Evolutionary conservation across 2,888 invertebrate genomes (phyloP), one percentile per base, ranked within the genome.

Genomic region (Tachina fera): DNA sequence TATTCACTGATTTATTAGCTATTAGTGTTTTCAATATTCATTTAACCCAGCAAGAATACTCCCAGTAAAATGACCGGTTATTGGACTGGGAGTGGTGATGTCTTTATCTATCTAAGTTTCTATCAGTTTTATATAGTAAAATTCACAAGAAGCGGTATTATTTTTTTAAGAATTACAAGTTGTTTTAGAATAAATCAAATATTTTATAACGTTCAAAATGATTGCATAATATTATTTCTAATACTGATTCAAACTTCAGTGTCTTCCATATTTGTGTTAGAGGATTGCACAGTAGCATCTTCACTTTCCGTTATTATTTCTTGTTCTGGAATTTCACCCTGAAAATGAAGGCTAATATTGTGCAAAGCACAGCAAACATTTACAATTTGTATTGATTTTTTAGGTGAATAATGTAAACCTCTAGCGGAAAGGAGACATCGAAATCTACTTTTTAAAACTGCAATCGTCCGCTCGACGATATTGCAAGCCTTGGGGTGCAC

Each of bases 231-330:
- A 61, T 61, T 61, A 61, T 61, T 22, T 22, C 22, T 22, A 22
- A 22, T 22, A 22, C 22, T 22, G 22, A 22, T 22, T 22, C 22
- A 1, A 61, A 61, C 61, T 61, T 61, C 61, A 41, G 61, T 61
- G 61, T 61, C 61, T 61, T 61, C 43, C 61, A 61, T 61, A 43
- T 61, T 61, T 16, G 43, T 61, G 61, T 61, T 43, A 41, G 41
- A 61, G 61, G 61, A 41, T 41, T 61, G 61, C 61, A 61, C 60
- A 60, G 60, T 60, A 61, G 16, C 61, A 61, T 61, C 61, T 61
- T 61, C 43, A 43, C 61, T 61, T 61, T 41, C 41, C 41, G 61
- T 61, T 61, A 61, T 61, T 43, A 61, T 61, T 41, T 61, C 61
- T 22, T 22, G 22, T 22, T 22, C 22, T 22, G 22, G 22, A 22